Percentiles rank a stretch among this genome's conserved stretches.
Conservation (phyloP, 2,113 vertebrate species). For the Ellobius talpinus region DNA sequence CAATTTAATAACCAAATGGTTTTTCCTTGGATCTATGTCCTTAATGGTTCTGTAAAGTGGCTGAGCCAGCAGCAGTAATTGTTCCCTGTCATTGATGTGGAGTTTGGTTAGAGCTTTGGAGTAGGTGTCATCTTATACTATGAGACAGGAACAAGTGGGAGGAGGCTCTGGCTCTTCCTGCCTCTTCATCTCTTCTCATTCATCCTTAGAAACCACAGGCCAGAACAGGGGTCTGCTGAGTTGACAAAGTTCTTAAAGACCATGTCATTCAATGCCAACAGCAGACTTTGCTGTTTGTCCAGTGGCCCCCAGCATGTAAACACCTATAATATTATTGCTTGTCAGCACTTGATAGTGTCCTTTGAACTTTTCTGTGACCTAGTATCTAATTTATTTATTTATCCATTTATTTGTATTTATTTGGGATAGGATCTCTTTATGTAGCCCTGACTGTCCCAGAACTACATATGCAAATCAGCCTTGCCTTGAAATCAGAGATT, state of each 20-base stretch:
- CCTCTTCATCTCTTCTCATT: background rate
- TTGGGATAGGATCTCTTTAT: background rate
- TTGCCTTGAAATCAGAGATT: background rate
- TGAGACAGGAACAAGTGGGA: background rate
- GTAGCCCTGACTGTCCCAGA: too few relatives aligned
- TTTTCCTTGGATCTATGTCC: background rate
- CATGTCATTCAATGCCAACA: background rate
- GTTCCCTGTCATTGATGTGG: background rate
- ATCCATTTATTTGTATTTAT: too few relatives aligned
- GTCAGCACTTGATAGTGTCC: background rate
- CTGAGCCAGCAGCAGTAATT: background rate
- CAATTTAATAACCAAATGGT: background rate
- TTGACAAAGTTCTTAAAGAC: background rate
- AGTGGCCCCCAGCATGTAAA: background rate
- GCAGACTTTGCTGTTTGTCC: background rate
- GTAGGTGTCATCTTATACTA: background rate
- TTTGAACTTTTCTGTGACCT: background rate
- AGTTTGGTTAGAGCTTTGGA: background rate
- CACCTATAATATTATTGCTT: background rate
- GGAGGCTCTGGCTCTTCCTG: too few relatives aligned
- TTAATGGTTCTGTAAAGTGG: background rate
- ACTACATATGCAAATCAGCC: background rate
- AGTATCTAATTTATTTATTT: background rate
- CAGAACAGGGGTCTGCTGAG: background rate
- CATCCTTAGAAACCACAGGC: background rate